Evolutionary conservation across 2,797 vertebrate genomes (phyloP), one percentile per base, ranked within the genome.

Genomic region (Mionectes olivaceus): DNA sequence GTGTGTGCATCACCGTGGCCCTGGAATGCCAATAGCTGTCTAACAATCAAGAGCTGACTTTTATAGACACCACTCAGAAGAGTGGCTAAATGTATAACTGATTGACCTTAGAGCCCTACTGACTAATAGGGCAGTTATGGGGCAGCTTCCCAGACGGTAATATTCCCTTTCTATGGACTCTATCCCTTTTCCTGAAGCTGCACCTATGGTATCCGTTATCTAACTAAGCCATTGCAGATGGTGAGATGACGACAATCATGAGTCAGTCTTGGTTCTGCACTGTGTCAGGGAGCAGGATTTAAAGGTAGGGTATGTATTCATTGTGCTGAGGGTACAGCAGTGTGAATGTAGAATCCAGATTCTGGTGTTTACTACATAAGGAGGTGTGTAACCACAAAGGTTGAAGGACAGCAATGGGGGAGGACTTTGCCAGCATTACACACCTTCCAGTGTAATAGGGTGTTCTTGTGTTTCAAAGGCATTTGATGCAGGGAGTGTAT

Each of bases 151-250:
- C 11, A 59, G 12, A 13, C 22, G 25, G 25, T 41, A 71, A 0
- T 47, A 28, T 47, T 68, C 81, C 27, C 37, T 78, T 67, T n/a
- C 30, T 32, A 1, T 10, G 47, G 33, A 46, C 15, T 63, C 4
- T 10, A 19, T 78, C 21, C 21, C 19, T 77, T 64, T 64, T 64
- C 27, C 57, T 43, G 23, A 41, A 68, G 33, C 21, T 41, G 41
- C 19, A 41, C 11, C 13, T 37, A 5, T 41, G 52, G 49, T 24
- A 27, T n/a, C 28, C 19, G 3, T 52, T 80, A 61, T 67, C 35
- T 50, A 46, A 37, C 43, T 53, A 46, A 64, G 41, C 14, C 17
- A 9, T 30, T 0, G 0, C 53, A 78, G 52, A 16, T 22, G n/a
- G n/a, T 32, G 32, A 84, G 33, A 23, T 35, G 46, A 44, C 23